Evolutionary conservation across 1,140 invertebrate species (phyloP).

Genomic region (Steinernema feltiae): DNA sequence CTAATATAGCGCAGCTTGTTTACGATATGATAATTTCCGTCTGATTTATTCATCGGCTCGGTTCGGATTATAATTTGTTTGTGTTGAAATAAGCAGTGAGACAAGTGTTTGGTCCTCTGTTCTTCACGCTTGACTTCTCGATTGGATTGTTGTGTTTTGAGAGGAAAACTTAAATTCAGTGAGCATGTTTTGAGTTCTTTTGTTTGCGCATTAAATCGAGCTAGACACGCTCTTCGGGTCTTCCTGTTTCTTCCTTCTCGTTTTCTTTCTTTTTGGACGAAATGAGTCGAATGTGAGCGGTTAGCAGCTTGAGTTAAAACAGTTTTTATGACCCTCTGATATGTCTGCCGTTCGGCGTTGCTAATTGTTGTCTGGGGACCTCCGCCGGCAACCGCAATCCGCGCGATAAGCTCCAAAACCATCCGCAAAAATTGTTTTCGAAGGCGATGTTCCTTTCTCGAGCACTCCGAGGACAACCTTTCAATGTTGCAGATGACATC

Average conservation of each 20-base stretch:
- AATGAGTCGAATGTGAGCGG: background rate
- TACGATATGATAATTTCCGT: background rate
- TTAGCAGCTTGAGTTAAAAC: background rate
- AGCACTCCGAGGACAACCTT: background rate
- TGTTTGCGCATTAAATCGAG: no score
- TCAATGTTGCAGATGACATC: slow-evolving; percentile 3
- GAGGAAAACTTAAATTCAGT: no score
- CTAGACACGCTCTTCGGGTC: no score
- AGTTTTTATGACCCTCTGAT: background rate
- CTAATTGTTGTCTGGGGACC: slow-evolving; percentile 13
- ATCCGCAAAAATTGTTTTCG: slow-evolving; percentile 2
- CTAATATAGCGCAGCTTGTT: background rate
- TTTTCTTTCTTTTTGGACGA: no score
- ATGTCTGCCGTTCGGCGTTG: background rate
- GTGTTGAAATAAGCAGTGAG: background rate
- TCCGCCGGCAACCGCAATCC: background rate
- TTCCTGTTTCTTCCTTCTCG: no score
- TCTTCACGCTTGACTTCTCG: no score
- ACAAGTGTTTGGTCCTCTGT: no score
- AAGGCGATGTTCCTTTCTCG: background rate
- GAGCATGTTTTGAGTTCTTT: no score
- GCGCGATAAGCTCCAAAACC: background rate
- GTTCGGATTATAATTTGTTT: background rate
- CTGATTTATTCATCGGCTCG: background rate
- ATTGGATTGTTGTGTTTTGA: no score